Percentiles rank a stretch among this genome's conserved stretches.
Evolutionary conservation across 2,113 vertebrate species (phyloP).

Genomic region (Ursus arctos): DNA sequence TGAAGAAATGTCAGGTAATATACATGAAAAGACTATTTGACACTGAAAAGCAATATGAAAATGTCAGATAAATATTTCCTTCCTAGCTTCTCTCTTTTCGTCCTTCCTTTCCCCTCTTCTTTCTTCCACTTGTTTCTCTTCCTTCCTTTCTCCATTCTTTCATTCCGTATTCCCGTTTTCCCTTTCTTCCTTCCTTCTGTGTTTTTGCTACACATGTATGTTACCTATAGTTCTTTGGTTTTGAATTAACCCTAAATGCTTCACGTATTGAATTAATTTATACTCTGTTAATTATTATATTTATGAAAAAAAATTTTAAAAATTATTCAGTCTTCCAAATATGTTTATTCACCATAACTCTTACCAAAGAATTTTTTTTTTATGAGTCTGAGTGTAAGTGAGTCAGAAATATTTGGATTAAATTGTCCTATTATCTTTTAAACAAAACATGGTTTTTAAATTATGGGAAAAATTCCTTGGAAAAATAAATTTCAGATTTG

Average conservation of each 20-base stretch:
- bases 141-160: background rate
- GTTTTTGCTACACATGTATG: background rate
- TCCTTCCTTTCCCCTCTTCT: background rate
- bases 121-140: background rate
- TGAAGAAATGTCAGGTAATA: background rate
- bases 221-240: background rate
- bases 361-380: background rate
- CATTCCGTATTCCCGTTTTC: background rate
- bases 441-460: constrained; percentile 52
- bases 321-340: background rate
- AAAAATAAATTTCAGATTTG: constrained; percentile 47
- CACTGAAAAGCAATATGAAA: background rate
- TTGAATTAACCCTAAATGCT: constrained; percentile 22
- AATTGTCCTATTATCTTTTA: constrained; percentile 50
- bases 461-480: constrained; percentile 53
- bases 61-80: background rate
- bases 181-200: background rate
- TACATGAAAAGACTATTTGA: background rate
- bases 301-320: background rate
- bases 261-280: background rate
- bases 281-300: background rate
- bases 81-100: background rate
- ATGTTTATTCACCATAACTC: background rate
- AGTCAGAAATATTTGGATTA: constrained; percentile 58
- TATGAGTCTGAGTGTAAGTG: background rate